These are phyloP conservation scores for Muntiacus reevesi DNA, from an alignment of 2,113 vertebrate genomes.

Conservation along the genomic window DNA sequence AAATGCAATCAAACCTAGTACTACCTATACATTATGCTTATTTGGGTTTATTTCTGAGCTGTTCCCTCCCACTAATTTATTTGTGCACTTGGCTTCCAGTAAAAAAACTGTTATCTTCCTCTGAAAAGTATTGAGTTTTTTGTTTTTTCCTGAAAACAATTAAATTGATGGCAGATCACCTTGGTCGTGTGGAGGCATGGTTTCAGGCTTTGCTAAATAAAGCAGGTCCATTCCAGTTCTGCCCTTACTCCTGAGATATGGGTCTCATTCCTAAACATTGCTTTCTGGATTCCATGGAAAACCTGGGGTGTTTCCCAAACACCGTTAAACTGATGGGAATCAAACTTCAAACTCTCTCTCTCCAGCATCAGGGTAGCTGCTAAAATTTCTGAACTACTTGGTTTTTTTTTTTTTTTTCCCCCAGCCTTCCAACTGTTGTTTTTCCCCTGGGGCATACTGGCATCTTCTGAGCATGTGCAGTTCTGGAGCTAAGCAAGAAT, in stretches of 20 bases:
- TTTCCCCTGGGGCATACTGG: too few relatives aligned
- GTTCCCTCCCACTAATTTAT: neutral
- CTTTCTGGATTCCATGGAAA: neutral
- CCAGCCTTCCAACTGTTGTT: neutral
- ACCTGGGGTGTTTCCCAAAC: neutral
- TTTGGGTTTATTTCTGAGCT: neutral
- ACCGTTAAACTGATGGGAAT: neutral
- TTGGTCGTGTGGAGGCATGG: rapidly evolving
- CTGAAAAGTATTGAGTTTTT: neutral
- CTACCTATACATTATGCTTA: neutral
- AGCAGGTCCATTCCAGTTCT: neutral
- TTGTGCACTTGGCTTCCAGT: neutral
- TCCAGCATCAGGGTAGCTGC: neutral
- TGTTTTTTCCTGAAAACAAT: neutral
- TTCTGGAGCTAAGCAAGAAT: neutral
- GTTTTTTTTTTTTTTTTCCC: neutral
- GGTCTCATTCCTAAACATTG: neutral
- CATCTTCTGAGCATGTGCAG: neutral
- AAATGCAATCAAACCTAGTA: neutral
- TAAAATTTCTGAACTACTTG: neutral
- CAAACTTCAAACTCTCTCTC: neutral
- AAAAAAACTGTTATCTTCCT: neutral
- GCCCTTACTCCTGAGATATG: neutral
- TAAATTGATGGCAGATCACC: neutral
- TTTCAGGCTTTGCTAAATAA: neutral